Evolutionary conservation across 2,113 vertebrate genomes (phyloP), one percentile per base, ranked within the genome.

Genomic region (Octodon degus): DNA sequence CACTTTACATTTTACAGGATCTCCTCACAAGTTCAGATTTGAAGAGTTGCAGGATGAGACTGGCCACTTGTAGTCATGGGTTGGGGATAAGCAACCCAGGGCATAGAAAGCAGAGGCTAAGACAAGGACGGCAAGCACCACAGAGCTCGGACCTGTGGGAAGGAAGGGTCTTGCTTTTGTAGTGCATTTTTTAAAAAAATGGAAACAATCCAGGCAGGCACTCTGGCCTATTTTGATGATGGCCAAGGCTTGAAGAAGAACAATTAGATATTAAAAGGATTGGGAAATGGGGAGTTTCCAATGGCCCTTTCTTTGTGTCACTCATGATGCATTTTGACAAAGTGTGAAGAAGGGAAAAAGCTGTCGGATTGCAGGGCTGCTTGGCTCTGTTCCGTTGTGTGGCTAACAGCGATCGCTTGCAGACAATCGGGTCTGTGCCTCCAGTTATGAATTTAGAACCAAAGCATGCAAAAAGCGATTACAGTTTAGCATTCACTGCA

Each of bases 381-480:
- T 91, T 58, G 0, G 24, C 96, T 81, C 34, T 27, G 91, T 95
- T 93, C 12, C 32, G 96, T 81, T 25, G 1, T 96, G 67, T 1
- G 9, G 93, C 72, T 47, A 86, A 80, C 94, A 96, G 86, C 4
- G 68, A 94, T 94, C 43, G 55, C 95, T 77, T 80, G 19, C 97
- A 97, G 95, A 91, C 92, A 95, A 95, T 55, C 4, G 72, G 93
- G 94, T 91, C 97, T 32, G 74, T 55, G 83, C 96, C 97, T 94
- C 96, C 87, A 94, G 97, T 91, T 97, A 96, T 97, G 97, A 97
- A 97, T 97, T 76, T 96, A 91, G 95, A 55, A 92, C 47, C 6
- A 93, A 96, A 98, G 96, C 98, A 96, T 98, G 98, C 97, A 97
- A 97, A 98, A 98, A 97, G 97, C 98, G 97, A 98, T 98, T 98